phyloP scores from a whole-genome alignment of 1,140 invertebrate species.

The Delia radicum region DNA sequence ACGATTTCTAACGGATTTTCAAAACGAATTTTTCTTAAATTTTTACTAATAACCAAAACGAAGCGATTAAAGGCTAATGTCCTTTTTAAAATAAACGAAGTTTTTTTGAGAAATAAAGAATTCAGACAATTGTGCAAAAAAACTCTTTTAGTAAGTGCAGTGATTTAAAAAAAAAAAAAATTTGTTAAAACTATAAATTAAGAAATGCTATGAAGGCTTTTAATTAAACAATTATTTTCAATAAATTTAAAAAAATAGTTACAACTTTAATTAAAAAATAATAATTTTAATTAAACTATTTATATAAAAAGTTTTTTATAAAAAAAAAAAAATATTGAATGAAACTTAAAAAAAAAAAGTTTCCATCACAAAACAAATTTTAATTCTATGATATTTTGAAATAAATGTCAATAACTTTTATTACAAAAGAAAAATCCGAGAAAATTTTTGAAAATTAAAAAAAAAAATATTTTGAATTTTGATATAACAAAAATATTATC shows the following conservation, averaged over 20 bases:
- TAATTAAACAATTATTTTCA: neutral
- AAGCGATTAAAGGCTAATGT: constrained; percentile 1
- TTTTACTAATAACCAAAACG: constrained; percentile 6
- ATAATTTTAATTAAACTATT: neutral
- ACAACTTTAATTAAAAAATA: neutral
- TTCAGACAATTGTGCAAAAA: neutral
- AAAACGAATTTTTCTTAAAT: neutral
- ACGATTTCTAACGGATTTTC: constrained; percentile 17
- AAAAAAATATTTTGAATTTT: too few relatives aligned
- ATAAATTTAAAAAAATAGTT: neutral
- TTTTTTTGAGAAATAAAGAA: neutral
- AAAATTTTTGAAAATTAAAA: too few relatives aligned
- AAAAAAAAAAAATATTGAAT: too few relatives aligned
- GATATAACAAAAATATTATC: too few relatives aligned
- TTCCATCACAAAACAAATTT: too few relatives aligned
- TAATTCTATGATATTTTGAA: too few relatives aligned
- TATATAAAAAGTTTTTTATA: neutral
- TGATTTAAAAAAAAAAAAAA: constrained; percentile 1
- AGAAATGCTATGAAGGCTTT: too few relatives aligned
- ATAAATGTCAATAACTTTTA: too few relatives aligned
- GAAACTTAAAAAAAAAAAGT: too few relatives aligned
- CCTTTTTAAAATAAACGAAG: constrained; percentile 1
- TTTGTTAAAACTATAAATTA: too few relatives aligned
- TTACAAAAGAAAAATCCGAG: too few relatives aligned
- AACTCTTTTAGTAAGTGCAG: neutral